Base-by-base conservation (phyloP, 2,797 vertebrate species). In the Enteromius radiatus region DNA sequence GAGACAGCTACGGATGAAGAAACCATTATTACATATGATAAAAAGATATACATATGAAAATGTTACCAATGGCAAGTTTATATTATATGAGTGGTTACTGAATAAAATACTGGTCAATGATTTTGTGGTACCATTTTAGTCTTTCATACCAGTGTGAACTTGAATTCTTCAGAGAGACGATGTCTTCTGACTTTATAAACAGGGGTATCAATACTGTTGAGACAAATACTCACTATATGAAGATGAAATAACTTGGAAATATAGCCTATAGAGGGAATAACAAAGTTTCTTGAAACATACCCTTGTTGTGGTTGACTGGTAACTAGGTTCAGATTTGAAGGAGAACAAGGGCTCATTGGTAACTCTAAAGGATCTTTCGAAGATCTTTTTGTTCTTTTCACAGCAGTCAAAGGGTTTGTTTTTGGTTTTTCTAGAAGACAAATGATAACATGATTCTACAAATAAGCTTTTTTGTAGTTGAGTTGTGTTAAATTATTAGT, bases 301-400 rank as follows among this genome's bases (percentile, higher is more conserved):
- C 95, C 96, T 87, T 85, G 89, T 11, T 85, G 82, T 38, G 88
- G 56, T 81, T 95, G 92, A 63, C 93, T 88, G 68, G 94, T 93
- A 28, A 92, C 92, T 49, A 97, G 91, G 73, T 83, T 92, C 86
- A 96, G 90, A 23, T 86, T 89, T 33, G 94, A 94, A 31, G 95
- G 95, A 80, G 87, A 87, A 54, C 92, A 89, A 19, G 97, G 97
- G 78, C 96, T 97, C 85, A 89, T 89, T 0, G 97, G 96, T 83
- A 99, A 93, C 8, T 96, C 94, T 80, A 96, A 81, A 6, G 93
- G 90, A 47, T 91, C 92, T 82, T 87, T 88, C 28, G 84, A n/a
- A 3, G 86, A 88, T 80, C 89, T 90, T 78, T 91, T 90, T 78
- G 85, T 31, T 80, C 85, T 83, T 90, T 92, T 93, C 56, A 14